Base-by-base conservation (phyloP, 2,888 invertebrate genomes). In the Dioctria rufipes region DNA sequence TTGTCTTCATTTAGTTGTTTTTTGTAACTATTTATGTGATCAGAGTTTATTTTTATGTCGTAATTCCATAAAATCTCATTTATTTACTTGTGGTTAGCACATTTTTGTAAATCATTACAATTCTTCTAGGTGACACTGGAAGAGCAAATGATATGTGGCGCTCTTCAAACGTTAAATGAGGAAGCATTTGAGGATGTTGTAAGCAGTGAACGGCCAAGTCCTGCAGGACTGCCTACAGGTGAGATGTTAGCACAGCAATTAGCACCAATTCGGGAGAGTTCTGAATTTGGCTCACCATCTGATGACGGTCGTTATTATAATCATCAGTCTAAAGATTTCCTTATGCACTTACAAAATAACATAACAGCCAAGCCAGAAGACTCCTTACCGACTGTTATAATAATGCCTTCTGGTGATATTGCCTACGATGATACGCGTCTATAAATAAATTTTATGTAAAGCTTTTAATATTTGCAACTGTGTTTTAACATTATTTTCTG, bases 91-190 rank as follows among this genome's bases (percentile, higher is more conserved):
- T 25, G 25, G 25, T 25, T 25, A 25, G 25, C 25, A 25, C 25
- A 25, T 2, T 71, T 13, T 54, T 11, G 60, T 43, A 40, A 13
- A 49, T 63, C 54, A 42, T 37, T 5, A 51, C n/a, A 37, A 39
- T n/a, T 75, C 85, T 88, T 86, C 37, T 88, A 97, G 97, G 96
- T 97, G 80, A 97, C 97, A 0, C 91, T 97, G 84, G 97, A 97
- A 89, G 97, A 97, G 88, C 96, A 97, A 90, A 96, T 96, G 96
- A 97, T 97, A 84, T 96, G 96, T 89, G 97, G 97, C 82, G 96
- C 97, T 3, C 90, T 97, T 81, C 96, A 97, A 90, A 96, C 96
- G 0, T 91, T 97, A 49, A 97, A 96, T 89, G 97, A 97, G 90
- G 97, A 97, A 90, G 97, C 97, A 5, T 93, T 95, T 88, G 97